These are phyloP conservation scores for Montipora sp. DNA, from an alignment of 64 coral and sea anemone species.

Conservation along the genomic window DNA sequence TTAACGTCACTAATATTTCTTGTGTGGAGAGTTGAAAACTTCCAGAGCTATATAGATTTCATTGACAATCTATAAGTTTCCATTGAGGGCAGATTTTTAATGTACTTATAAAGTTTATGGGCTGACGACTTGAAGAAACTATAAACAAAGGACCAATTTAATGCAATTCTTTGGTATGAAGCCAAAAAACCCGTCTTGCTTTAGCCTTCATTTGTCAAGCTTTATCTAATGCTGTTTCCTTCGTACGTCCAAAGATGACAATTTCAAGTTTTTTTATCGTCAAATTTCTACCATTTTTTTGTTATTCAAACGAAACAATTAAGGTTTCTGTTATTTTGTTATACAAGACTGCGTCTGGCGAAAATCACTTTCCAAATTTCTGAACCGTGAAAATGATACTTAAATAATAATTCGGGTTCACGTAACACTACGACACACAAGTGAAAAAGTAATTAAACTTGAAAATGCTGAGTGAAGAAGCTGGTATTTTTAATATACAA, in stretches of 20 bases:
- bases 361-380: background rate
- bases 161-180: background rate
- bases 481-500: background rate
- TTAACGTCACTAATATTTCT: background rate
- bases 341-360: background rate
- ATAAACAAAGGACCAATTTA: background rate
- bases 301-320: background rate
- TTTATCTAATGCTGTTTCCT: background rate
- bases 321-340: background rate
- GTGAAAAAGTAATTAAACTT: too few relatives aligned
- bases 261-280: background rate
- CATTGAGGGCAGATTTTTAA: too few relatives aligned
- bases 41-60: background rate
- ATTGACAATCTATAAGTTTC: background rate
- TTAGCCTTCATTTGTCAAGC: background rate
- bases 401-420: background rate
- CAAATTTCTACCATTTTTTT: background rate
- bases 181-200: background rate
- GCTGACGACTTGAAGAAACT: too few relatives aligned
- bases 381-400: background rate
- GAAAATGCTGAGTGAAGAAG: too few relatives aligned
- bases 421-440: background rate
- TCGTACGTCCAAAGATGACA: background rate
- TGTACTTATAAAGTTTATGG: too few relatives aligned
- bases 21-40: background rate